Evolutionary conservation across 2,113 vertebrate genomes (phyloP), one percentile per base, ranked within the genome.

Genomic region (Indicator indicator): DNA sequence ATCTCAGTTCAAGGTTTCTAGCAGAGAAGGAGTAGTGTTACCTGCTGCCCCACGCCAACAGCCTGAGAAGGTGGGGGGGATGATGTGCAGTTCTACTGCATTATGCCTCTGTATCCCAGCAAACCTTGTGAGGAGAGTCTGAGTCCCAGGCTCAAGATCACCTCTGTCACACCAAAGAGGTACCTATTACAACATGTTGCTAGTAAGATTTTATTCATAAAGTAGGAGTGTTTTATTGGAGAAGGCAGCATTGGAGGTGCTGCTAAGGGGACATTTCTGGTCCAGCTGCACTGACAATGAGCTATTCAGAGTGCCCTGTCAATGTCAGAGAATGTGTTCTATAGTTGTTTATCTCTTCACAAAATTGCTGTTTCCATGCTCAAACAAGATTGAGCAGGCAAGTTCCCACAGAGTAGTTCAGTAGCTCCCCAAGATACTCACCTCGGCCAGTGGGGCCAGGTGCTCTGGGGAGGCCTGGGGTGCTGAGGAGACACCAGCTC

Each of bases 301-400:
- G 44, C 59, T 65, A 30, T 79, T 95, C 58, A n/a, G 74, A 72
- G 81, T 78, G 70, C 69, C 72, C 60, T 7, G 24, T 33, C 84
- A 79, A 92, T 65, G 58, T 30, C 69, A 63, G 9, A 28, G 68
- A n/a, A 68, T 60, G 65, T 44, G 46, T 92, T 86, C 89, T 84
- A 92, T 64, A 94, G 71, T 24, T 32, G 30, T 93, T 92, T 68
- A 88, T 83, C 97, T 96, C 71, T 86, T 76, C 70, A 75, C 74
- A 92, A 93, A 95, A 86, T 79, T 92, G 44, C 16, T 32, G 12
- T 16, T 81, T 90, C 64, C 20, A 33, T 27, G 33, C 9, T 16
- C 42, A 48, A 83, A 62, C 12, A 64, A 32, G 32, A 28, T 21
- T 10, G 15, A 50, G 64, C 5, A 4, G 24, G 30, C 26, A 59